Evolutionary conservation across 2,797 vertebrate genomes (phyloP).

Genomic region (Apogon hyalosoma): DNA sequence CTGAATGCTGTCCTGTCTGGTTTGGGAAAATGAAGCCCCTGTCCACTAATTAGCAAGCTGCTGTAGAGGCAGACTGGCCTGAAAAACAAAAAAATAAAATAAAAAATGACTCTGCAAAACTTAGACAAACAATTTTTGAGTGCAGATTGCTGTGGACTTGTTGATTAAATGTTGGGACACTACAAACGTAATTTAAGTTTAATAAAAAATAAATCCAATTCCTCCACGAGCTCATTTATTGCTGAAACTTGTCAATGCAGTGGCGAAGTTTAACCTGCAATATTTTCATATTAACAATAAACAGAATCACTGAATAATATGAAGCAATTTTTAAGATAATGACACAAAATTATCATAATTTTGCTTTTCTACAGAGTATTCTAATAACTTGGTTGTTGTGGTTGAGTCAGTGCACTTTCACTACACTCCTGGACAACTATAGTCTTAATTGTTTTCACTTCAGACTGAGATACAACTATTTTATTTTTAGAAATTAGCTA

Average conservation of each 20-base stretch:
- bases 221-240: not conserved
- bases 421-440: too few species aligned
- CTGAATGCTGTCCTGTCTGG: constrained; percentile 40
- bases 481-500: too few species aligned
- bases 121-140: constrained; percentile 11
- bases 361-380: too few species aligned
- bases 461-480: too few species aligned
- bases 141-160: not conserved
- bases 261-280: not conserved
- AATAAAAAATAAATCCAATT: not conserved
- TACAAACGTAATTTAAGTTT: too few species aligned
- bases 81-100: too few species aligned
- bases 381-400: too few species aligned
- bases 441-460: too few species aligned
- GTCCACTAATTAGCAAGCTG: constrained; percentile 54
- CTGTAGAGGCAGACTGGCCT: constrained; percentile 3
- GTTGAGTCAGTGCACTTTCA: too few species aligned
- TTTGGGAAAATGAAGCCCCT: constrained; percentile 26
- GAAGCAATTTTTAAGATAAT: too few species aligned
- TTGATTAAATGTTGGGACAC: not conserved
- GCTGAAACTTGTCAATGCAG: not conserved
- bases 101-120: constrained; percentile 24
- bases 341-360: too few species aligned
- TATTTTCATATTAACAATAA: not conserved
- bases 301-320: too few species aligned